phyloP scores from a whole-genome alignment of 2,888 invertebrate species.

The Acleris cristana region DNA sequence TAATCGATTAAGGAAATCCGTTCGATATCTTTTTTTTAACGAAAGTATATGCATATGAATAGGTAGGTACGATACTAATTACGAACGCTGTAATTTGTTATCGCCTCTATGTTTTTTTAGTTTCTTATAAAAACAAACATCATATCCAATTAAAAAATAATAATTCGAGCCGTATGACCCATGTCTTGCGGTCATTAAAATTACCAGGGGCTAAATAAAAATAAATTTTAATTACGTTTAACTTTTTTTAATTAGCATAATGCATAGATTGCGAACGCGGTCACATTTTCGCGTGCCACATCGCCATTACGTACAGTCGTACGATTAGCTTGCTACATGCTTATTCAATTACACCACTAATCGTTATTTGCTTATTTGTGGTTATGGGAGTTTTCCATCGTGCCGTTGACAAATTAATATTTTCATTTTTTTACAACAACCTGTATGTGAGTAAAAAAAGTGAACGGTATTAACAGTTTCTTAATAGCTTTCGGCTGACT shows the following conservation, averaged over 20 bases:
- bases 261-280: slow-evolving; percentile 31
- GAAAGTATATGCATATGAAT: neutral
- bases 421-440: neutral
- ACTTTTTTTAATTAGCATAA: slow-evolving; percentile 17
- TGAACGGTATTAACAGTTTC: too few relatives aligned
- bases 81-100: too few relatives aligned
- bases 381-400: slow-evolving; percentile 13
- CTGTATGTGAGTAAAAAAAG: too few relatives aligned
- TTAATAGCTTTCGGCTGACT: too few relatives aligned
- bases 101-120: too few relatives aligned
- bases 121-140: too few relatives aligned
- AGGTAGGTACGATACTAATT: too few relatives aligned
- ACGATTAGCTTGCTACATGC: slow-evolving; percentile 48
- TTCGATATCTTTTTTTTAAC: neutral
- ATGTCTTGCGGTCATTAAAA: too few relatives aligned
- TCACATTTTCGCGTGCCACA: slow-evolving; percentile 30
- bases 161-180: too few relatives aligned
- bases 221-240: slow-evolving; percentile 7
- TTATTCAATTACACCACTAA: slow-evolving; percentile 64
- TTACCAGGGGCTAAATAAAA: neutral
- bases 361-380: slow-evolving; percentile 47
- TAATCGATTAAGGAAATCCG: slow-evolving; percentile 1
- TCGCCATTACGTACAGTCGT: slow-evolving; percentile 10
- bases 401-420: neutral
- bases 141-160: too few relatives aligned